Base-by-base conservation (phyloP, 92 coral and sea anemone species). In the Blastomussa wellsi region DNA sequence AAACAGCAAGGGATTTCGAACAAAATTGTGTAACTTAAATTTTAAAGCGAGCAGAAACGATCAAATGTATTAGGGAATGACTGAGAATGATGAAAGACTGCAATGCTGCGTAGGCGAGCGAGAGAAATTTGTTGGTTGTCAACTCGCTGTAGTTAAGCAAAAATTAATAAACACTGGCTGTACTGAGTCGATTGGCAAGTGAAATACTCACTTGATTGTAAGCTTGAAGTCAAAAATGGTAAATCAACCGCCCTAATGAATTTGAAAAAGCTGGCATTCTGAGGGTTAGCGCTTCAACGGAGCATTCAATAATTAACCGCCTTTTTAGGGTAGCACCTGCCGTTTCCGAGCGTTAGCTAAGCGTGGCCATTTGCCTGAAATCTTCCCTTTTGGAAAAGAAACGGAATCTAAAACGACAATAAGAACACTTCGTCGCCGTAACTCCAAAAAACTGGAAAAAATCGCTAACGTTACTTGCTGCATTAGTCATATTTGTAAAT, bases 101-200 rank as follows among this genome's bases (percentile, higher is more conserved):
- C 19, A 70, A 10, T 6, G 74, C 72, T 29, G 72, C 72, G 72
- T 31, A 67, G 72, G 72, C 72, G 72, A 67, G 41, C 22, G 24
- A 35, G 31, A 5, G 29, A 0, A 65, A 9, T 65, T 32, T 65
- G 71, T 65, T 65, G 29, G 16, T 17, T 52, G 69, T 29, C 69
- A 29, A 10, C 69, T 8, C 2, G 13, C 14, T 26, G 68, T 62
- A 15, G 68, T 62, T n/a, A 62, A n/a, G 68, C 32, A 62, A n/a
- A 62, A 62, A 10, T 24, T 24, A 1, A 62, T 2, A 24, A 62
- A 24, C 29, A 62, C 5, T 6, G 49, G n/a, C n/a, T n/a, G n/a
- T n/a, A n/a, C n/a, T n/a, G n/a, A n/a, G n/a, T n/a, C n/a, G n/a
- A n/a, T n/a, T n/a, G 44, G 44, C 4, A 3, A 41, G 7, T 44